Evolutionary conservation across 37 sponge, comb jelly and placozoan genomes (phyloP).

Genomic region (Corticium candelabrum): DNA sequence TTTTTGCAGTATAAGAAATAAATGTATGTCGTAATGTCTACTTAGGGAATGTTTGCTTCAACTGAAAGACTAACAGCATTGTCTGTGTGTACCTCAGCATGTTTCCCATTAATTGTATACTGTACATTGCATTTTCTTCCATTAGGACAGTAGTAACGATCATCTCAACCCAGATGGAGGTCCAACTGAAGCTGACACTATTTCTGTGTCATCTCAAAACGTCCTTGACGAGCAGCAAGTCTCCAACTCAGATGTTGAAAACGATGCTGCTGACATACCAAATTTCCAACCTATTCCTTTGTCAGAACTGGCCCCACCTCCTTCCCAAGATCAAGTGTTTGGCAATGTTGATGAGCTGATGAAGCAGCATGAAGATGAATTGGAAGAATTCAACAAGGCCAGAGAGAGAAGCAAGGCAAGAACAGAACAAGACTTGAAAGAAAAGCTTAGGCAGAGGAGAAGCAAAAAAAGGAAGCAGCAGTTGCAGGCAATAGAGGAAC

Average conservation of each 20-base stretch:
- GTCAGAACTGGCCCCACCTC: neutral
- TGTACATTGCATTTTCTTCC: too few species aligned
- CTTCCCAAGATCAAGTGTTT: neutral
- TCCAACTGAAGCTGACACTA: neutral
- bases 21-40: too few species aligned
- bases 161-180: too few species aligned
- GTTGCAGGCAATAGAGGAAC: neutral
- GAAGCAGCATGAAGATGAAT: slow-evolving; percentile 2
- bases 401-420: neutral
- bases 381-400: neutral
- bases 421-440: neutral
- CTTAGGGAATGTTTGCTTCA: too few species aligned
- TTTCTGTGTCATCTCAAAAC: neutral
- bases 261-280: neutral
- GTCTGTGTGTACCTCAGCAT: too few species aligned
- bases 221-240: neutral
- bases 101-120: too few species aligned
- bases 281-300: neutral
- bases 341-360: slow-evolving; percentile 1
- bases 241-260: neutral
- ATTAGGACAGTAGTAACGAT: neutral
- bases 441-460: neutral
- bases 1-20: too few species aligned
- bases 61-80: too few species aligned
- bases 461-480: neutral